phyloP scores from a whole-genome alignment of 2,113 vertebrate species.

The Heliornis fulica region DNA sequence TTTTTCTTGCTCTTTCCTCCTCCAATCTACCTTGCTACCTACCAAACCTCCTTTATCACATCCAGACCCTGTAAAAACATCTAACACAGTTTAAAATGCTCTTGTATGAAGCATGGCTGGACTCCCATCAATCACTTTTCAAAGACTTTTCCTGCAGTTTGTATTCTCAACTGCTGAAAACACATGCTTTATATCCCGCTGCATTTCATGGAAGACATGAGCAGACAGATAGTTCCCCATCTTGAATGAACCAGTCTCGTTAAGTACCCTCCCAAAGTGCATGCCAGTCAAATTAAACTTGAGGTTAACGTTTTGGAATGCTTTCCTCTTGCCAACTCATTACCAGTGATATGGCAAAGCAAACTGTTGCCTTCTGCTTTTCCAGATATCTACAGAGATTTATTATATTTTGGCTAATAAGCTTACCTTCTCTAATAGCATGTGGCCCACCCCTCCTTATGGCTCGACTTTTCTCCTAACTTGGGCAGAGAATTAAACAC shows the following conservation, averaged over 20 bases:
- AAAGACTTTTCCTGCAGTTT: not conserved
- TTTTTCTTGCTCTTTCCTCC: not conserved
- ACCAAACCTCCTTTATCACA: not conserved
- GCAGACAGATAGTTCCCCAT: not conserved
- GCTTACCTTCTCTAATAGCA: slow-evolving; percentile 36
- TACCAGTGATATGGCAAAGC: slow-evolving; percentile 5
- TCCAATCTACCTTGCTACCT: not conserved
- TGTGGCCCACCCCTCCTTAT: not conserved
- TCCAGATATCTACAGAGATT: slow-evolving; percentile 3
- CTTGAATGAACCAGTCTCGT: not conserved
- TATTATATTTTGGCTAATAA: slow-evolving; percentile 19
- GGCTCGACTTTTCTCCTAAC: not conserved
- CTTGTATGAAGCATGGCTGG: slow-evolving; percentile 1
- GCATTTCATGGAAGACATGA: not conserved
- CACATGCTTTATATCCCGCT: not conserved
- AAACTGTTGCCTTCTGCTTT: slow-evolving; percentile 48
- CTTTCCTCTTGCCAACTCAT: slow-evolving; percentile 34
- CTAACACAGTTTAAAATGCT: slow-evolving; percentile 19
- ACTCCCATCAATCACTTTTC: not conserved
- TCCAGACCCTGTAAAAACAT: slow-evolving; percentile 16
- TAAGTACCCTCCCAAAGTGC: not conserved
- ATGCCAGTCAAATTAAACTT: slow-evolving; percentile 25
- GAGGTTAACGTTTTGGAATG: slow-evolving; percentile 9
- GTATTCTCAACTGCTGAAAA: not conserved
- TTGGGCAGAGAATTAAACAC: not conserved